Conservation (phyloP, 2,888 invertebrate species). For the Nasonovia ribisnigri region DNA sequence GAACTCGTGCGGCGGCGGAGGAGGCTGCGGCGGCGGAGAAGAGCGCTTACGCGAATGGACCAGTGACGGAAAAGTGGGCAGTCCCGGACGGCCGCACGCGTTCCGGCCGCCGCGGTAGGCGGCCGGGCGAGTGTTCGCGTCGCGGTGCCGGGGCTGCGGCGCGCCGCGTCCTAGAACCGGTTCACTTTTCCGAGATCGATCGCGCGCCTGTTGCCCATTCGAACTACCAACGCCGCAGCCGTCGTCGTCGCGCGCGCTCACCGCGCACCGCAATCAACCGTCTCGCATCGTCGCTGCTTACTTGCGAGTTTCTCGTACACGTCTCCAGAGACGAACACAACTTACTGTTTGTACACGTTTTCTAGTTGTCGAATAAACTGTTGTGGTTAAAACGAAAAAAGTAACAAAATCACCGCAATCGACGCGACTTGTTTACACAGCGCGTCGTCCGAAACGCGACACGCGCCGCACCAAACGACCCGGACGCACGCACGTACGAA, state of each 20-base stretch:
- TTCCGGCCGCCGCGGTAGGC: background rate
- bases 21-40: background rate
- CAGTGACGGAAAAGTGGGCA: constrained; percentile 47
- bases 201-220: background rate
- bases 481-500: background rate
- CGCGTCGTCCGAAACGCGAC: background rate
- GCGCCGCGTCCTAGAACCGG: constrained; percentile 25
- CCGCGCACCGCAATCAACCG: background rate
- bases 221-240: background rate
- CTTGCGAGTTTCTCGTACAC: background rate
- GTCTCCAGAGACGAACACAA: background rate
- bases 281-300: background rate
- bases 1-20: background rate
- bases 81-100: constrained; percentile 14
- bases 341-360: background rate
- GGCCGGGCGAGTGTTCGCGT: background rate
- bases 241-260: background rate
- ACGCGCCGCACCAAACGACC: background rate
- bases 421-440: background rate
- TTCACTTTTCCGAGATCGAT: constrained; percentile 22
- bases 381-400: background rate
- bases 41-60: constrained; percentile 34
- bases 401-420: background rate
- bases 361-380: background rate
- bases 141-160: background rate